A percentile compares a stretch with the other conserved stretches of the same genome.
Evolutionary conservation across 2,888 invertebrate genomes (phyloP).

Genomic region (Spatulosminthurus flaviceps): DNA sequence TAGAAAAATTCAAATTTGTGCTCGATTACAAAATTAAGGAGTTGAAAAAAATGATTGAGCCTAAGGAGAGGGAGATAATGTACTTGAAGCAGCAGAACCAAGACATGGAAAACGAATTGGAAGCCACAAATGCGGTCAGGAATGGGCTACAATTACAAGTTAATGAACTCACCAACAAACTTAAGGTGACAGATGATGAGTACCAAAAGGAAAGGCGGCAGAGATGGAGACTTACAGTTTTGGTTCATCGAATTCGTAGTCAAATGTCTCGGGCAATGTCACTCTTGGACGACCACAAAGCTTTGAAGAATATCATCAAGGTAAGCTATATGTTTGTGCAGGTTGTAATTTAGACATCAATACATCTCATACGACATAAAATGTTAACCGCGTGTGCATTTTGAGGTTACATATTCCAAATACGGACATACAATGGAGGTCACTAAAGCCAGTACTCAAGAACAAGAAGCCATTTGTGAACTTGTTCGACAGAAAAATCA

Average conservation of each 20-base stretch:
- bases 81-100: conserved; percentile 82
- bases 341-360: too few relatives aligned
- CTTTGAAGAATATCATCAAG: conserved; percentile 70
- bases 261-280: conserved; percentile 84
- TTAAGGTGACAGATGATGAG: conserved; percentile 77
- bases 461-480: conserved; percentile 64
- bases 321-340: too few relatives aligned
- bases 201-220: conserved; percentile 74
- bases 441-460: conserved; percentile 57
- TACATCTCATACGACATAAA: too few relatives aligned
- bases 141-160: conserved; percentile 76
- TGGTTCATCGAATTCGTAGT: conserved; percentile 79
- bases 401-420: conserved; percentile 60
- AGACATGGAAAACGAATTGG: conserved; percentile 84
- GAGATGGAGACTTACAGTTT: conserved; percentile 72
- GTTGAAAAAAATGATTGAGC: conserved; percentile 85
- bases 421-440: conserved; percentile 60
- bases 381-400: too few relatives aligned
- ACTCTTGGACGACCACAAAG: conserved; percentile 78
- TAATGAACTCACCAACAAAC: conserved; percentile 79
- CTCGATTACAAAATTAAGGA: conserved; percentile 89
- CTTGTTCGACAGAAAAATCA: conserved; percentile 84
- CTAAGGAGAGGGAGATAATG: conserved; percentile 84
- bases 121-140: conserved; percentile 65
- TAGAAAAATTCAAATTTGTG: conserved; percentile 92